Percentiles rank a stretch among this genome's conserved stretches.
phyloP scores from a whole-genome alignment of 2,888 invertebrate species.

The Copidosoma aretas region DNA sequence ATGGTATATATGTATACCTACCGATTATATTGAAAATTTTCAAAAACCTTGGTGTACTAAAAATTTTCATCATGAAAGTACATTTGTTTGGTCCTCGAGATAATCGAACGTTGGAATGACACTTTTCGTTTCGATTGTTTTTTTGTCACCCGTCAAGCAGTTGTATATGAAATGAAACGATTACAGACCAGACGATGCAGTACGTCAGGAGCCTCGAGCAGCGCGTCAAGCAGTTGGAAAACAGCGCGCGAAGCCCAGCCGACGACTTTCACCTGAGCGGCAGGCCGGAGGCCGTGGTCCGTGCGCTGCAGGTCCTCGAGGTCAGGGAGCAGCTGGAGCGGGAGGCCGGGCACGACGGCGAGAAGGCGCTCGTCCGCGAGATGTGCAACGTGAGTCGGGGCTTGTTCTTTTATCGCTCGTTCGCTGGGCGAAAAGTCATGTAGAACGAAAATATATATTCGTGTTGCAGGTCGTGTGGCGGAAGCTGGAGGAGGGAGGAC shows the following conservation, averaged over 20 bases:
- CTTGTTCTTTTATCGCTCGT: neutral
- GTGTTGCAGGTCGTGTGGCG: conserved; percentile 82
- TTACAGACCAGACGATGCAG: conserved; percentile 83
- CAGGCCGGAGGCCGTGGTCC: conserved; percentile 89
- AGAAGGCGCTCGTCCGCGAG: conserved; percentile 90
- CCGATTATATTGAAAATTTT: no score
- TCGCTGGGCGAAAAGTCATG: neutral
- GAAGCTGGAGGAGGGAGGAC: conserved; percentile 85
- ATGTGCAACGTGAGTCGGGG: conserved; percentile 84
- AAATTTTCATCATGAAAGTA: no score
- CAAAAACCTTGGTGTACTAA: no score
- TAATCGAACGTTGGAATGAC: no score
- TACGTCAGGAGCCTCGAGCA: conserved; percentile 91
- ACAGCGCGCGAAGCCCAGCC: conserved; percentile 63
- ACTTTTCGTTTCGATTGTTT: no score
- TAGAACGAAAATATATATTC: neutral
- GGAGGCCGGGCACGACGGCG: conserved; percentile 77
- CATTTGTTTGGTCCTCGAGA: no score
- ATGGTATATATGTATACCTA: conserved; percentile 61
- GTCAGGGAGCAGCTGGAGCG: conserved; percentile 86
- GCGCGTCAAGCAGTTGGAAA: conserved; percentile 82
- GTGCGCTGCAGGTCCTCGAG: conserved; percentile 90
- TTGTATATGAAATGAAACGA: neutral
- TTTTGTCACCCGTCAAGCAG: neutral
- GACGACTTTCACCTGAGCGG: conserved; percentile 66